Conservation (phyloP, 2,888 invertebrate species). For the Agapetus fuscipes region DNA sequence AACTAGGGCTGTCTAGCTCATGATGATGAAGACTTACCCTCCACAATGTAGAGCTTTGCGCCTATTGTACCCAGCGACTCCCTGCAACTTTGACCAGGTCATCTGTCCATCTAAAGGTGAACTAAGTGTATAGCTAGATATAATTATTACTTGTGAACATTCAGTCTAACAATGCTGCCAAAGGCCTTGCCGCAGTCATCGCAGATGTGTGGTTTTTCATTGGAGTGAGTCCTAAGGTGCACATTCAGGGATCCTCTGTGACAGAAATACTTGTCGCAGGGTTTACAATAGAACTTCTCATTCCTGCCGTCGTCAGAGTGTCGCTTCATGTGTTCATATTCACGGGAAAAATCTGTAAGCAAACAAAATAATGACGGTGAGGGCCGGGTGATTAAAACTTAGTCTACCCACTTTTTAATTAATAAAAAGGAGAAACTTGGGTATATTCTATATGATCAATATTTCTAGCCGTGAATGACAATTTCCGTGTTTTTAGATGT, state of each 20-base stretch:
- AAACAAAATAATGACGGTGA: not conserved
- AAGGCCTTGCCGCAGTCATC: slow-evolving; percentile 14
- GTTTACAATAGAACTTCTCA: slow-evolving; percentile 11
- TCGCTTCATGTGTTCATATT: slow-evolving; percentile 15
- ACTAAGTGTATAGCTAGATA: too few relatives aligned
- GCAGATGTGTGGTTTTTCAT: slow-evolving; percentile 14
- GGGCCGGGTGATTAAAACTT: too few relatives aligned
- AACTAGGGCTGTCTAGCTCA: too few relatives aligned
- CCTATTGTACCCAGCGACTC: too few relatives aligned
- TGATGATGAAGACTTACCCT: too few relatives aligned
- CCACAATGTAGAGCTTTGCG: too few relatives aligned
- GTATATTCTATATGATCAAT: not conserved
- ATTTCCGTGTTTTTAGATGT: too few relatives aligned
- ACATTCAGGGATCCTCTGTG: slow-evolving; percentile 7
- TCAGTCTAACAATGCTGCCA: slow-evolving; percentile 9
- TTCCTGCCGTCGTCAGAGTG: too few relatives aligned
- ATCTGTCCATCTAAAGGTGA: too few relatives aligned
- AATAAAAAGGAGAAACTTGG: not conserved
- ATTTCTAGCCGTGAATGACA: too few relatives aligned
- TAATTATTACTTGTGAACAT: slow-evolving; percentile 13
- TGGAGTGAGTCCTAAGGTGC: slow-evolving; percentile 4
- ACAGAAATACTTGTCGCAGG: slow-evolving; percentile 13
- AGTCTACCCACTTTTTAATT: too few relatives aligned
- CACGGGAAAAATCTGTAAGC: slow-evolving; percentile 12
- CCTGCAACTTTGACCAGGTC: too few relatives aligned